Evolutionary conservation across 2,113 vertebrate species (phyloP).

Genomic region (Baryphthengus martii): DNA sequence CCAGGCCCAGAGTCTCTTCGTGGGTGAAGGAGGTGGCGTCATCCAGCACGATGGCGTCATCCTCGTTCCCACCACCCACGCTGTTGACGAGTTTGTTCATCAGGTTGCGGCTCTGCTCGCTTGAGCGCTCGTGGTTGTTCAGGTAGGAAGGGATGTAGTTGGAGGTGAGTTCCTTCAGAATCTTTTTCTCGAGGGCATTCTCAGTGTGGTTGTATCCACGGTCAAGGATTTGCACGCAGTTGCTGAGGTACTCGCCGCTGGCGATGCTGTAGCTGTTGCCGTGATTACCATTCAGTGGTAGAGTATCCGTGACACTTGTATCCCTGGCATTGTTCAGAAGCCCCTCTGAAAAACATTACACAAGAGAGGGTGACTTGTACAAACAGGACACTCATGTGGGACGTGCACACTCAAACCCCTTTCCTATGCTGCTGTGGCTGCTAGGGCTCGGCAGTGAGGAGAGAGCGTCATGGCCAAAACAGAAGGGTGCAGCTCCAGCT

Average conservation of each 20-base stretch:
- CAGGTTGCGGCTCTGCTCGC: constrained; percentile 91
- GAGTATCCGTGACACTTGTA: constrained; percentile 99
- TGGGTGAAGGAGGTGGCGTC: constrained; percentile 86
- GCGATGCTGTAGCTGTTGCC: constrained; percentile 98
- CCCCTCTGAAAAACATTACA: constrained; percentile 92
- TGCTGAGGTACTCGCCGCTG: constrained; percentile 95
- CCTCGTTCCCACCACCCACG: constrained; percentile 85
- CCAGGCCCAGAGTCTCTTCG: constrained; percentile 90
- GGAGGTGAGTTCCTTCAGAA: constrained; percentile 97
- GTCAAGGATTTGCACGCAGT: constrained; percentile 98
- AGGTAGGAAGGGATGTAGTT: constrained; percentile 97
- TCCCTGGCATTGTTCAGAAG: constrained; percentile 99
- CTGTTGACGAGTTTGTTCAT: constrained; percentile 97
- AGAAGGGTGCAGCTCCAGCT: background rate
- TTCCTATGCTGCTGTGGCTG: background rate
- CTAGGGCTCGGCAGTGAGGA: background rate
- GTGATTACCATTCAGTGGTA: constrained; percentile 99
- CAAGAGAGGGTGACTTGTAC: constrained; percentile 77
- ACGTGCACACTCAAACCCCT: constrained; percentile 44
- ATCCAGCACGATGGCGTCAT: constrained; percentile 86
- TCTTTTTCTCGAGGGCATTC: constrained; percentile 97
- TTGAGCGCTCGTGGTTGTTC: constrained; percentile 91
- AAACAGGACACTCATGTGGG: constrained; percentile 54
- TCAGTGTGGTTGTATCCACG: constrained; percentile 93
- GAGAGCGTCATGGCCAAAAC: background rate